Percentiles rank a stretch among this genome's conserved stretches.
Evolutionary conservation across 1,140 invertebrate species (phyloP).

Genomic region (Saxidomus purpurata): DNA sequence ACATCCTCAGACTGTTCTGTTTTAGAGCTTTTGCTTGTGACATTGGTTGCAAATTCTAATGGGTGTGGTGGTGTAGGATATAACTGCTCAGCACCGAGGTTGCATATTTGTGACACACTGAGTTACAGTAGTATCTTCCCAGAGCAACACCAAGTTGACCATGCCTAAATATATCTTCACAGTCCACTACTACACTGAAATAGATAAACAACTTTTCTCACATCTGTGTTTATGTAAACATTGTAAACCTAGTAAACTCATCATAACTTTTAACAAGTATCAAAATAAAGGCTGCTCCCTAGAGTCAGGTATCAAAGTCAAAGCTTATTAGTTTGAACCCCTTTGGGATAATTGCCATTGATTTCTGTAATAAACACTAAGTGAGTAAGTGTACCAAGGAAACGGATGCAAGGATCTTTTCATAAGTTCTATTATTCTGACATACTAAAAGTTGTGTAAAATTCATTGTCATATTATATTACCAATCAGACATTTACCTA

Average conservation of each 20-base stretch:
- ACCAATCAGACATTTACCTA: background rate
- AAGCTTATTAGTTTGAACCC: background rate
- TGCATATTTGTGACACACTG: no score
- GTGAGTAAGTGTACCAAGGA: no score
- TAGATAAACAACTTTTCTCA: background rate
- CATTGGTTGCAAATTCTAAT: no score
- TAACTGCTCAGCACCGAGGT: no score
- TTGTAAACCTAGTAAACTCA: background rate
- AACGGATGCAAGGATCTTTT: no score
- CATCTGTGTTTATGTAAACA: no score
- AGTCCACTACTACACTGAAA: background rate
- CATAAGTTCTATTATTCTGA: background rate
- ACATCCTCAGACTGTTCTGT: no score
- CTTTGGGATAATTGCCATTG: background rate
- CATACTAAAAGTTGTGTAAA: background rate
- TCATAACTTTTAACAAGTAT: background rate
- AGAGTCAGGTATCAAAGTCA: background rate
- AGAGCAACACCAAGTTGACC: background rate
- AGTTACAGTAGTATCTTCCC: no score
- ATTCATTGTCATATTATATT: background rate
- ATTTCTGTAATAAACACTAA: background rate
- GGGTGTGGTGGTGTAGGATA: no score
- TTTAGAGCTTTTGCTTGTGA: no score
- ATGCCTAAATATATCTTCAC: background rate
- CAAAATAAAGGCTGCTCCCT: background rate